Evolutionary conservation across 2,888 invertebrate species (phyloP), one percentile per base, ranked within the genome.

Genomic region (Laspeyria flexula): DNA sequence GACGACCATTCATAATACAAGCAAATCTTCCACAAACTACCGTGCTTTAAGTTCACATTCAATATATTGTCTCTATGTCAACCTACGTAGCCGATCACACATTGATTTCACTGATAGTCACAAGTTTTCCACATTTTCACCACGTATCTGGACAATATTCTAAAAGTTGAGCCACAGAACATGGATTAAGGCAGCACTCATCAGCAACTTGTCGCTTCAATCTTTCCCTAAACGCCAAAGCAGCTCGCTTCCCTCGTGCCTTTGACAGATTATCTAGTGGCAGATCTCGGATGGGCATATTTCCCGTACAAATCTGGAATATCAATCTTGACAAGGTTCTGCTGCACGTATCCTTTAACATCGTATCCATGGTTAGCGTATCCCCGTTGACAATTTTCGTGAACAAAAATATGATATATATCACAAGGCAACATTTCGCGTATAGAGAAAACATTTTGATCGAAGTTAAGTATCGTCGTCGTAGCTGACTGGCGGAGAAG

Each of bases 81-180:
- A 46, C 58, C 48, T 60, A 55, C 52, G 52, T 64, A 63, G 49
- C 50, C 27, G 37, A 25, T 44, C 43, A 49, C 51, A 50, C 55
- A 58, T 55, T 60, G 42, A 21, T 43, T 57, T 57, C 52, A 65
- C 56, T 43, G 47, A 58, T 37, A 62, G 57, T 59, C 41, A 42
- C 30, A 30, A 50, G 21, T 41, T 27, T 23, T 9, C 5, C 6
- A 16, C 30, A 12, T 12, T 38, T 16, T 88, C 85, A 89, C 86
- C 87, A 89, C 47, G 77, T 79, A 25, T 88, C 86, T 9, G 88
- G 86, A 61, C 91, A 91, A 54, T 89, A 90, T 33, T 86, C 75
- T 11, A 89, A 60, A n/a, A 91, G 63, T 55, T 89, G 79, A 1
- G 83, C 72, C 10, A 90, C 68, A 0, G 85, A 80, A 47, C 91